Evolutionary conservation across 2,797 vertebrate genomes (phyloP), one percentile per base, ranked within the genome.

Genomic region (Mastacembelus armatus): DNA sequence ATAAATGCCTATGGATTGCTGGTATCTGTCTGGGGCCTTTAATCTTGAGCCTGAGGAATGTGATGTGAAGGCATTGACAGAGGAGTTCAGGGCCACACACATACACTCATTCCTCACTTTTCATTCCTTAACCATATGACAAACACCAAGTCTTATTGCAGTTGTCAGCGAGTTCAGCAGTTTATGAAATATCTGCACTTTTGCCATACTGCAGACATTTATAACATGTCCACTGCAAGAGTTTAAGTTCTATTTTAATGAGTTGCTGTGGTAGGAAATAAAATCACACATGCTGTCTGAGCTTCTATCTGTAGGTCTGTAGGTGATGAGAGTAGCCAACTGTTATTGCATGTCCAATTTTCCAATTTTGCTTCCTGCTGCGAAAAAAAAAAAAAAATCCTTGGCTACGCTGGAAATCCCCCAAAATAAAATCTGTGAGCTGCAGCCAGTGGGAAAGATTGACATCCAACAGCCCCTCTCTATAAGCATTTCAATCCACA

Each of bases 1-100:
- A 92, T 91, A 91, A 92, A 90, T 56, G 83, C 80, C 67, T 83
- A 52, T 80, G 67, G 67, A 79, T 86, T 84, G 80, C 74, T 84
- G 76, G 71, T 73, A 77, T 74, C 35, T 72, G 57, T 83, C 54
- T 78, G 85, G 58, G 76, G 66, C 71, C 48, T 81, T 89, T 71
- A 73, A 85, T 86, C 66, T 70, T 48, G 30, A 60, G 33, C 51
- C 52, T 26, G 51, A 78, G 45, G 66, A 78, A 74, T 74, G 72
- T 55, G 72, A 75, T 71, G 30, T 50, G 30, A 52, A 59, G 67
- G 48, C 39, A 70, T 70, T 30, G 45, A 64, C 21, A 27, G 39
- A 15, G 59, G 45, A 68, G 30, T 50, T 56, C 35, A 59, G 32
- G 27, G 63, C 39, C 58, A 73, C 64, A 74, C 35, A 16, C 39